A percentile compares a stretch with the other conserved stretches of the same genome.
Conservation (phyloP, 23 tunicate species). For the Styela clava region DNA sequence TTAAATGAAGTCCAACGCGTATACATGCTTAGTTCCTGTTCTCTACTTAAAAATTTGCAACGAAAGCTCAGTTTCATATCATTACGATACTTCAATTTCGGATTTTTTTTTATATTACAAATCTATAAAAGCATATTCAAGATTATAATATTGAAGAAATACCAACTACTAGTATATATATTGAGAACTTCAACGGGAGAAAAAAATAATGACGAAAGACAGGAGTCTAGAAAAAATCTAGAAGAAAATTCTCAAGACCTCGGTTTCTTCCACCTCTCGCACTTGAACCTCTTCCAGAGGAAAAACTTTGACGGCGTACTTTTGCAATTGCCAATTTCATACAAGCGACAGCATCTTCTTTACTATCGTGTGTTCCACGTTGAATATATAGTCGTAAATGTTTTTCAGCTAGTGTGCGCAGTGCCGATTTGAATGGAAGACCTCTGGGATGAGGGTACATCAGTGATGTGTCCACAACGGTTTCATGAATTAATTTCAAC, state of each 20-base stretch:
- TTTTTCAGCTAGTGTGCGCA: conserved; percentile 55
- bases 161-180: no score
- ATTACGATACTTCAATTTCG: no score
- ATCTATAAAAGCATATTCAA: no score
- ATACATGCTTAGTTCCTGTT: no score
- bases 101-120: no score
- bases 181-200: no score
- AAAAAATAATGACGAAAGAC: no score
- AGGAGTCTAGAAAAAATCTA: background rate
- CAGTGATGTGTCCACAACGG: conserved; percentile 64
- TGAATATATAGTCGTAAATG: conserved; percentile 65
- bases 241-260: background rate
- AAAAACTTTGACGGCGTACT: background rate
- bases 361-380: conserved; percentile 43
- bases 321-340: background rate
- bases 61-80: no score
- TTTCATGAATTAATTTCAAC: conserved; percentile 50
- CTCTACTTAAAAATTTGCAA: no score
- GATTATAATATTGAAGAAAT: no score
- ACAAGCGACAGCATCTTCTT: conserved; percentile 76
- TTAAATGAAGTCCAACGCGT: no score
- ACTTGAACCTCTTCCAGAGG: background rate
- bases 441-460: conserved; percentile 84
- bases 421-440: conserved; percentile 76
- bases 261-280: background rate